phyloP scores from a whole-genome alignment of 2,113 vertebrate genomes.

The Thinocorus orbignyianus region DNA sequence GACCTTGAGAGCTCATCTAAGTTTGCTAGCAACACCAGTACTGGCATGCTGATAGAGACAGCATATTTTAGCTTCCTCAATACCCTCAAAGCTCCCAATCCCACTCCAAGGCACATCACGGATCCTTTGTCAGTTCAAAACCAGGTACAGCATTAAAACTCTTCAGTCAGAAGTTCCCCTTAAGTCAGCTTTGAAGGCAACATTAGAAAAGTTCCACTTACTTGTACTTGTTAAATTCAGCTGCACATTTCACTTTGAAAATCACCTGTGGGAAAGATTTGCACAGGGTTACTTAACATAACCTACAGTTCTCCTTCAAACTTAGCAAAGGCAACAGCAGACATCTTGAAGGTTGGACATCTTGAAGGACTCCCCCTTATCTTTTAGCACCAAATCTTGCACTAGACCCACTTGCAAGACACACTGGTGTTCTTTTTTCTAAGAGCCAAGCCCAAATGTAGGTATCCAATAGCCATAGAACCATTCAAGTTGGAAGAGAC shows the following conservation, averaged over 20 bases:
- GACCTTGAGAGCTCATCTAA: not conserved
- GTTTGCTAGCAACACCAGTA: not conserved
- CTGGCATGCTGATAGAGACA: not conserved
- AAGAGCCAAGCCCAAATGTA: not conserved
- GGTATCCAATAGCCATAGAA: not conserved
- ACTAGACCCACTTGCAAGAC: not conserved
- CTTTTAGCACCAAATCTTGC: not conserved
- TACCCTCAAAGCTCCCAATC: not conserved
- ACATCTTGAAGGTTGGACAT: not conserved
- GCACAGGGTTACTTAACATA: not conserved
- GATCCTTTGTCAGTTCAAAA: not conserved
- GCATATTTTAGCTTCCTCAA: not conserved
- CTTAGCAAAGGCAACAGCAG: not conserved
- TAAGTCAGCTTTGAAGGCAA: not conserved
- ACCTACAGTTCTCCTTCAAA: not conserved
- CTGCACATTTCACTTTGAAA: conserved; percentile 95
- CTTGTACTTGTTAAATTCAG: conserved; percentile 97
- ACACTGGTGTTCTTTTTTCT: not conserved
- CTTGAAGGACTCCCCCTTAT: not conserved
- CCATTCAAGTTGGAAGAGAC: not conserved
- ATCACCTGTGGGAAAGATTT: conserved; percentile 81
- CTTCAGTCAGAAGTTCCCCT: rapidly evolving
- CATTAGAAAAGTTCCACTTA: conserved; percentile 71
- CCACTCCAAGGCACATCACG: not conserved
- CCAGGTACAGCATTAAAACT: not conserved